Conservation (phyloP, 2,888 invertebrate species). For the Orchesella flavescens region DNA sequence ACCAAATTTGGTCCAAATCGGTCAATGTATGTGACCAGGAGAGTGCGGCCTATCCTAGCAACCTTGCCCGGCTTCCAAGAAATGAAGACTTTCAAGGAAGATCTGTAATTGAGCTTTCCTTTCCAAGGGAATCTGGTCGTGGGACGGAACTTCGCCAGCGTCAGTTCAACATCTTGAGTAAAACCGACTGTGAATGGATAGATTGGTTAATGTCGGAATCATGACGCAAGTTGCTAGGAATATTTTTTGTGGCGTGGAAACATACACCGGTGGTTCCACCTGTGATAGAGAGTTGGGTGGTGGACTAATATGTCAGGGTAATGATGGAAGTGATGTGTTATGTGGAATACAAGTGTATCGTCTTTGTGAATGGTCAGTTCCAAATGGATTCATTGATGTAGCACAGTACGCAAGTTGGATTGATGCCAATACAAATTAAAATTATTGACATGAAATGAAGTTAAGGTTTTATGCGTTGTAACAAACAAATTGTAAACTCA, state of each 20-base stretch:
- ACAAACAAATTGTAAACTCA: too few species aligned
- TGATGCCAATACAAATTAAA: too few species aligned
- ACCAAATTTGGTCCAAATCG: too few species aligned
- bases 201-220: background rate
- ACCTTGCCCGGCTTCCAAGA: background rate
- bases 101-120: constrained; percentile 1
- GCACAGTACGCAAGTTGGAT: too few species aligned
- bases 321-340: too few species aligned
- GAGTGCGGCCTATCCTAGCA: background rate
- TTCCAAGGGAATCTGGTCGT: background rate
- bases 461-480: too few species aligned
- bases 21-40: too few species aligned
- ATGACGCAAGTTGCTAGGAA: background rate
- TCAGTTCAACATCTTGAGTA: constrained; percentile 6
- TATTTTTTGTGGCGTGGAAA: constrained; percentile 34
- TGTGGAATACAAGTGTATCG: too few species aligned
- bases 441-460: too few species aligned
- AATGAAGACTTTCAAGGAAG: background rate
- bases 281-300: constrained; percentile 34
- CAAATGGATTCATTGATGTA: too few species aligned
- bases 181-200: constrained; percentile 17
- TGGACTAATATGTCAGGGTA: constrained; percentile 12
- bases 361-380: too few species aligned
- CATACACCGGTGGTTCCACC: constrained; percentile 5
- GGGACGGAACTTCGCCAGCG: background rate